Conservation (phyloP, 2,888 invertebrate species). For the Heliothis peltigera region DNA sequence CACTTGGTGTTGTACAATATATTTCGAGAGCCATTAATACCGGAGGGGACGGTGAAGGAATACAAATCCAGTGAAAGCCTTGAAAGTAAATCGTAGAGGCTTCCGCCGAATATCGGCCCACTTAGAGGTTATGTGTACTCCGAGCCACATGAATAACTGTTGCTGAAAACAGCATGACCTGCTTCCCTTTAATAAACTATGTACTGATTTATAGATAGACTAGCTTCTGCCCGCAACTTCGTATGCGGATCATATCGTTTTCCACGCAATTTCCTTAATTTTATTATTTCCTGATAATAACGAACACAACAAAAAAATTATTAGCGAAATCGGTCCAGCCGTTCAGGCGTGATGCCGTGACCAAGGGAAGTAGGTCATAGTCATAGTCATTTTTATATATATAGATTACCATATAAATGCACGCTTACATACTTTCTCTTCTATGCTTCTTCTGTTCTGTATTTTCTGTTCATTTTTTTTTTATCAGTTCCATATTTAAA, state of each 20-base stretch:
- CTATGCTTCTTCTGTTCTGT: no score
- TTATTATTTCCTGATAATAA: no score
- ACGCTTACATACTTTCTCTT: no score
- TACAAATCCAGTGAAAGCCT: constrained; percentile 55
- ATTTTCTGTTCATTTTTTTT: neutral
- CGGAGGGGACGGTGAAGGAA: constrained; percentile 38
- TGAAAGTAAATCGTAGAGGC: constrained; percentile 50
- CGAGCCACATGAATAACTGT: constrained; percentile 51
- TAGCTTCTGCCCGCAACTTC: no score
- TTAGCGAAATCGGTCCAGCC: no score
- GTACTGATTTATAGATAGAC: neutral
- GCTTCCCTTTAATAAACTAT: constrained; percentile 16
- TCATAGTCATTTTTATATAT: no score
- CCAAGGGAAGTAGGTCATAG: no score
- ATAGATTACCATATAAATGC: no score
- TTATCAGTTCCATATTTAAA: constrained; percentile 3
- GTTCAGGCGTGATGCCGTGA: no score
- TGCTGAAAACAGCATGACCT: constrained; percentile 36
- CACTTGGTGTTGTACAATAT: constrained; percentile 44
- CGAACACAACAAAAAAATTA: no score
- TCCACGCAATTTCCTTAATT: no score
- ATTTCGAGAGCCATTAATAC: constrained; percentile 51
- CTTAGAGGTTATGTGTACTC: constrained; percentile 54
- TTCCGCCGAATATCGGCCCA: constrained; percentile 49
- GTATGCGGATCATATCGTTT: no score